These are phyloP conservation scores for Torymus aiolomorphi DNA, from an alignment of 2,888 invertebrate genomes.

Conservation along the genomic window DNA sequence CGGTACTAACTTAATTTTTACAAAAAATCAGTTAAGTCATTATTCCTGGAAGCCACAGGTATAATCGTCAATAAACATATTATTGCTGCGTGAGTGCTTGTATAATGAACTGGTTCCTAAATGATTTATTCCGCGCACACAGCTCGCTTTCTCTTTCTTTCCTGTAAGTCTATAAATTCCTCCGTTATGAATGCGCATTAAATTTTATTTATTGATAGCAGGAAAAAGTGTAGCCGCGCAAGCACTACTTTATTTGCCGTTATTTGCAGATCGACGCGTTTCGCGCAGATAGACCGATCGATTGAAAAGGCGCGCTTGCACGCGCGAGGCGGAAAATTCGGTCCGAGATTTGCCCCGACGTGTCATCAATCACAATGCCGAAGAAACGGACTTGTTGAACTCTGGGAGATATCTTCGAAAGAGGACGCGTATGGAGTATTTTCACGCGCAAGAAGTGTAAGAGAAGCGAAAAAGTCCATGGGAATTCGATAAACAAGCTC, in stretches of 20 bases:
- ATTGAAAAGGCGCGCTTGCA: neutral
- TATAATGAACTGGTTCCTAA: no score
- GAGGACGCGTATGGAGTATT: neutral
- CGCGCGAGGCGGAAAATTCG: neutral
- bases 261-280: neutral
- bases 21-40: no score
- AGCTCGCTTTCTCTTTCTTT: no score
- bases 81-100: no score
- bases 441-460: neutral
- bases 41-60: no score
- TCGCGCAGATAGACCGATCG: neutral
- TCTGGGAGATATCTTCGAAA: neutral
- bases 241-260: neutral
- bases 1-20: no score
- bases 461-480: neutral
- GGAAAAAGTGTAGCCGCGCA: neutral
- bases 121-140: neutral
- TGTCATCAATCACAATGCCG: slow-evolving; percentile 39
- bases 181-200: neutral
- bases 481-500: slow-evolving; percentile 35
- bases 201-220: slow-evolving; percentile 2
- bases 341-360: neutral
- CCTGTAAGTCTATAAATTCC: neutral
- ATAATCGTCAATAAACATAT: no score
- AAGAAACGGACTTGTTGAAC: slow-evolving; percentile 41